These are phyloP conservation scores for Drosophila pegasa DNA, from an alignment of 2,888 invertebrate species.

Conservation along the genomic window DNA sequence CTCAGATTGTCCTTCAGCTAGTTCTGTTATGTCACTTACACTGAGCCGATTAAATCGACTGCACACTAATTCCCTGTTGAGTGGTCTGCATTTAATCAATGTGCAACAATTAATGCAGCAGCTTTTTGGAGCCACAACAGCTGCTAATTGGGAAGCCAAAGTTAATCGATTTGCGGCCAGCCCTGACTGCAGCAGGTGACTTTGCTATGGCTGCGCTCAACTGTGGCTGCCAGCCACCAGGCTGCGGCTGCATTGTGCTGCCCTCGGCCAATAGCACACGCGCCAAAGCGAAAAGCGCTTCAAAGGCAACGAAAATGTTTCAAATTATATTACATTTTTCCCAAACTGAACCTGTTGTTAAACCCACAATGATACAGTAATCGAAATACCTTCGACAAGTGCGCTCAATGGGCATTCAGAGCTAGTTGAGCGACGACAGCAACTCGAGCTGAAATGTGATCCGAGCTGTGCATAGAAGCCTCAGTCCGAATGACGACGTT, in stretches of 20 bases:
- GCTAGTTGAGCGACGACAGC: background rate
- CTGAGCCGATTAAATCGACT: conserved; percentile 23
- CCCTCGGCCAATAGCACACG: conserved; percentile 1
- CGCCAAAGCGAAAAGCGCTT: background rate
- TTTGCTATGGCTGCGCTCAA: conserved; percentile 42
- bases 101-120: conserved; percentile 53
- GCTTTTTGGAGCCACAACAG: conserved; percentile 34
- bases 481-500: conserved; percentile 18
- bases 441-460: background rate
- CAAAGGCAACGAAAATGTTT: background rate
- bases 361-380: background rate
- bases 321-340: background rate
- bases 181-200: conserved; percentile 9
- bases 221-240: conserved; percentile 32
- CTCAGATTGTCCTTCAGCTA: background rate
- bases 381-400: background rate
- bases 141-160: conserved; percentile 75
- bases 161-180: conserved; percentile 74
- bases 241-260: conserved; percentile 36
- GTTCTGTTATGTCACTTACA: background rate
- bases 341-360: background rate
- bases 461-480: conserved; percentile 6
- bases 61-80: background rate
- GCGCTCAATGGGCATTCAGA: background rate
- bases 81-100: background rate